Percentiles rank a stretch among this genome's conserved stretches.
Evolutionary conservation across 2,113 vertebrate species (phyloP).

Genomic region (Pseudopipra pipra): DNA sequence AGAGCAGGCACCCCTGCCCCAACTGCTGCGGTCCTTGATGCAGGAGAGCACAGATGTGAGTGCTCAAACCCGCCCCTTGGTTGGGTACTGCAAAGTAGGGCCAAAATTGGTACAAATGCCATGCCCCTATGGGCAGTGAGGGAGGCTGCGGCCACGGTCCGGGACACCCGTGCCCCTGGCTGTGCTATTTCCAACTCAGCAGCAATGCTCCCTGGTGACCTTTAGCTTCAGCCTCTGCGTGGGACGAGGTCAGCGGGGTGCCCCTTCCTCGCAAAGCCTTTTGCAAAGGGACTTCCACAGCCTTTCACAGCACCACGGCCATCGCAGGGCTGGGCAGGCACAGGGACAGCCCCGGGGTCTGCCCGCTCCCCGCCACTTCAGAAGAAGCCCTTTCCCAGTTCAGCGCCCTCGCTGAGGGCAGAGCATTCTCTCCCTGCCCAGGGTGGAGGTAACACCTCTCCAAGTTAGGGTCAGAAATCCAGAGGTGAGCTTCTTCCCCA

Average conservation of each 20-base stretch:
- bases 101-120: neutral
- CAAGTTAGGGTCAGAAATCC: neutral
- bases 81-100: neutral
- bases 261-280: neutral
- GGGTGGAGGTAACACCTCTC: neutral
- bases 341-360: neutral
- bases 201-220: neutral
- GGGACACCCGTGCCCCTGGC: neutral
- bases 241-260: rapidly evolving
- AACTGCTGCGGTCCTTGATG: neutral
- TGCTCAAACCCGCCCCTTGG: neutral
- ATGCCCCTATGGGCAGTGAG: rapidly evolving
- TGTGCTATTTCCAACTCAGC: neutral
- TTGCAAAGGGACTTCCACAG: neutral
- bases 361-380: rapidly evolving
- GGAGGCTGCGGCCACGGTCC: rapidly evolving
- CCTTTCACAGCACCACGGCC: rapidly evolving
- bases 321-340: neutral
- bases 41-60: neutral
- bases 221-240: neutral
- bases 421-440: neutral
- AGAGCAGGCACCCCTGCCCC: neutral
- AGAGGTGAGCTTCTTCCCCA: neutral
- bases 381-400: neutral
- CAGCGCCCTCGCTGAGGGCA: neutral